Evolutionary conservation across 2,797 vertebrate species (phyloP).

Genomic region (Lemur catta): DNA sequence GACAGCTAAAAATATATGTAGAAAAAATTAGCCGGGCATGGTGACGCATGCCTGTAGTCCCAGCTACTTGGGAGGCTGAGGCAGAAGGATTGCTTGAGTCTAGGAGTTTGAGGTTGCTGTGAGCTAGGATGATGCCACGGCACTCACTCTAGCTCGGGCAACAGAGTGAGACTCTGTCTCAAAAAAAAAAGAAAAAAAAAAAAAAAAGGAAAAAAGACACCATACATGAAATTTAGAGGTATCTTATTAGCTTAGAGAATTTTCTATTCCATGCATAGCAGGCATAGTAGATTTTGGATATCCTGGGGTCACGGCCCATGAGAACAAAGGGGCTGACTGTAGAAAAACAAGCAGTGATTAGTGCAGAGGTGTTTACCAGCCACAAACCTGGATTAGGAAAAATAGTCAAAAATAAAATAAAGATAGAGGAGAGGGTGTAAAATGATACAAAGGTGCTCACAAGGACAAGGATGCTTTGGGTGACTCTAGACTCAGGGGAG

Average conservation of each 20-base stretch:
- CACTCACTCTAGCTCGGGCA: no score
- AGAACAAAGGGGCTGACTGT: neutral
- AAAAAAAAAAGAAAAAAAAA: no score
- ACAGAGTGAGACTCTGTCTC: no score
- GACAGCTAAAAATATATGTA: no score
- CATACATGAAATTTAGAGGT: neutral
- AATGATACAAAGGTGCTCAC: neutral
- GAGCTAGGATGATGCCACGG: no score
- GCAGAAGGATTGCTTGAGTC: no score
- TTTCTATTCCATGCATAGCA: neutral
- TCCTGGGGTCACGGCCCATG: neutral
- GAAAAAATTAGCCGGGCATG: no score
- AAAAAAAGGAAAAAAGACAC: no score
- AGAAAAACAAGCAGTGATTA: neutral
- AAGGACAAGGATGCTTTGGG: neutral
- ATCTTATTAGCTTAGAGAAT: neutral
- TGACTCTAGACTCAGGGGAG: neutral
- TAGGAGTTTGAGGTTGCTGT: no score
- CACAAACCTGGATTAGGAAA: neutral
- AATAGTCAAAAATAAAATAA: neutral
- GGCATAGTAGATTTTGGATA: neutral
- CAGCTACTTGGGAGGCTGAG: no score
- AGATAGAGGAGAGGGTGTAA: neutral
- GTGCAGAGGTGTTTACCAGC: neutral
- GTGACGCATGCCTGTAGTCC: no score